phyloP scores from a whole-genome alignment of 2,113 vertebrate genomes.

The Peromyscus californicus region DNA sequence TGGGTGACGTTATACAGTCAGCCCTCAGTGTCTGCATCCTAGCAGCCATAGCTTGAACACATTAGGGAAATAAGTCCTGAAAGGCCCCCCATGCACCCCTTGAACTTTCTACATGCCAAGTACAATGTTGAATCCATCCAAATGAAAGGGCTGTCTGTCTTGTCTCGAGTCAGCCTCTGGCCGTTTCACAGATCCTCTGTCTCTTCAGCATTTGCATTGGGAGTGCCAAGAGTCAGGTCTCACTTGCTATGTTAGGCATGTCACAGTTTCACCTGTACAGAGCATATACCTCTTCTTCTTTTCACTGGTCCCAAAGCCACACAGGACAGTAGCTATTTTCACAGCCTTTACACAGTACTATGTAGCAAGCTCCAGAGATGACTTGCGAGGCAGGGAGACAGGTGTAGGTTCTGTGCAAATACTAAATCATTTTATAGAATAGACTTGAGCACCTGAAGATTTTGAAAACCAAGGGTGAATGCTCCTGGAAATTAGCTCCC shows the following conservation, averaged over 20 bases:
- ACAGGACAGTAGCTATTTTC: neutral
- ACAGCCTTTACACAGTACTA: neutral
- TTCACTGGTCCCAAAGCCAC: neutral
- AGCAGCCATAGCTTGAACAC: neutral
- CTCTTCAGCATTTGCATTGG: neutral
- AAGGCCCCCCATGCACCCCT: neutral
- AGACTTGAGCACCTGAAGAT: neutral
- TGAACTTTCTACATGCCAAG: neutral
- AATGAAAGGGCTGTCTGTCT: neutral
- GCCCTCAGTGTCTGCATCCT: neutral
- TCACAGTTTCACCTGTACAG: neutral
- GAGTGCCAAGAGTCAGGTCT: neutral
- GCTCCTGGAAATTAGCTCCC: neutral
- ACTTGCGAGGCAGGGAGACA: neutral
- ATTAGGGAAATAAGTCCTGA: neutral
- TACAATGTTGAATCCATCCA: neutral
- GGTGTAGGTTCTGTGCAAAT: neutral
- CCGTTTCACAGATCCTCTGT: fast-evolving
- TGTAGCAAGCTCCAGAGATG: neutral
- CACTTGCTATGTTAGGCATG: neutral
- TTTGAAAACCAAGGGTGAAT: neutral
- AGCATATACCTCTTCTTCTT: neutral
- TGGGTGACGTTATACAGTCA: neutral
- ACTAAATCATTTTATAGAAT: neutral
- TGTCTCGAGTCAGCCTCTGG: too few species aligned